phyloP scores from a whole-genome alignment of 2,113 vertebrate genomes.

The Spilogale gracilis region DNA sequence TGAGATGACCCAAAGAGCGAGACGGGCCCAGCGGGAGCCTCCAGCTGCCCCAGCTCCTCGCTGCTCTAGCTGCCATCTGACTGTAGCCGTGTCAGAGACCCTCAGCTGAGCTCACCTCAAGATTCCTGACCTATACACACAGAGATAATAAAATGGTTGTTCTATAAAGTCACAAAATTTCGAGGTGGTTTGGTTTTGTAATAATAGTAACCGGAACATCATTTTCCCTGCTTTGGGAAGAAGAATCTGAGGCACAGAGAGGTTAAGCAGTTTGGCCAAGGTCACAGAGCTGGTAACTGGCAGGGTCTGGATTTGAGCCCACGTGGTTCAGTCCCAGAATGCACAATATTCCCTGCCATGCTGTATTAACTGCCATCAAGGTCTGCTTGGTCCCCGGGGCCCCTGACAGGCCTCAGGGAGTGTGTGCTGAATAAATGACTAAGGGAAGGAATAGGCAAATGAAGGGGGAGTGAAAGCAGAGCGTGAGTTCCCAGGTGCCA shows the following conservation, averaged over 20 bases:
- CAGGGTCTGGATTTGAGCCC: neutral
- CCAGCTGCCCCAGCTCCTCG: neutral
- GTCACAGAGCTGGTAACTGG: neutral
- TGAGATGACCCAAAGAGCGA: no score
- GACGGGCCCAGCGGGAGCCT: neutral
- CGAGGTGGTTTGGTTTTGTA: neutral
- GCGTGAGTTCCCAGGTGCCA: neutral
- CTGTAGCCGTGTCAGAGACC: neutral
- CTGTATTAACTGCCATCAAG: neutral
- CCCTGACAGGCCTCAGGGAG: neutral
- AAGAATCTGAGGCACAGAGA: neutral
- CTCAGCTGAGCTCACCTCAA: neutral
- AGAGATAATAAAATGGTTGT: neutral
- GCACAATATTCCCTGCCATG: neutral
- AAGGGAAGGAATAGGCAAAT: neutral
- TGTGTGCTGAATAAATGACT: neutral
- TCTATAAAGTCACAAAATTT: neutral
- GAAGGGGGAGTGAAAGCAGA: neutral
- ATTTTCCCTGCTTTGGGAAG: neutral
- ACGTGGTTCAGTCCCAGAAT: neutral
- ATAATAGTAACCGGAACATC: neutral
- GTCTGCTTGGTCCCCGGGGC: neutral
- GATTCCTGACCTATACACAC: neutral
- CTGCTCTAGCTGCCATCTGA: neutral
- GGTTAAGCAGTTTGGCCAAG: slow-evolving; percentile 29